These are phyloP conservation scores for Manacus vitellinus DNA, from an alignment of 2,113 vertebrate species.

Conservation along the genomic window DNA sequence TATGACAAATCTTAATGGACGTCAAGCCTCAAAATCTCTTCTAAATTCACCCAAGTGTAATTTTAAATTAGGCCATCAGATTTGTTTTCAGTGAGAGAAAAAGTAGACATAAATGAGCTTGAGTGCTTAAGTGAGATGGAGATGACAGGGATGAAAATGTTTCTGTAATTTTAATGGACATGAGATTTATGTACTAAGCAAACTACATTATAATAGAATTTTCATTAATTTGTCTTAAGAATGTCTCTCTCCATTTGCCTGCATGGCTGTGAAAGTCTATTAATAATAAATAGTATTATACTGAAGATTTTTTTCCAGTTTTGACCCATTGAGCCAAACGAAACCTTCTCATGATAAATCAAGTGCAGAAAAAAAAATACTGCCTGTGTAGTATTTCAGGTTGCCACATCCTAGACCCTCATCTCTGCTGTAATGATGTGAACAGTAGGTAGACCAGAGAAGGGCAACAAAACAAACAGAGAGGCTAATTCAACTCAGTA, in stretches of 20 bases:
- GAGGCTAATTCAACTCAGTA: not conserved
- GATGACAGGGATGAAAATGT: conserved; percentile 1
- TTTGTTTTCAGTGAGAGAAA: not conserved
- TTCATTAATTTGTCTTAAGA: conserved; percentile 20
- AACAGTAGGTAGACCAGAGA: not conserved
- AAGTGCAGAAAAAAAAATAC: not conserved
- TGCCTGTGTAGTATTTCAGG: not conserved
- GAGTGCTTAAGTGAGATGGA: conserved; percentile 1
- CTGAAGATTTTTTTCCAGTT: not conserved
- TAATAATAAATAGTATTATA: conserved; percentile 30
- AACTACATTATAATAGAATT: conserved; percentile 16
- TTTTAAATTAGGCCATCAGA: conserved; percentile 5
- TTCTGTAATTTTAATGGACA: conserved; percentile 44
- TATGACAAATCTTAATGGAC: not conserved
- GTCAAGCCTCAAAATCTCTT: not conserved
- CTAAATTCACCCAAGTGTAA: not conserved
- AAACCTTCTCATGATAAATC: not conserved
- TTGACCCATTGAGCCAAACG: not conserved
- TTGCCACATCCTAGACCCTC: not conserved
- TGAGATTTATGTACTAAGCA: conserved; percentile 28
- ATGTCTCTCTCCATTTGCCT: conserved; percentile 6
- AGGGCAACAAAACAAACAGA: not conserved
- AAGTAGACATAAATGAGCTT: conserved; percentile 11
- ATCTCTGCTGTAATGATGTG: not conserved
- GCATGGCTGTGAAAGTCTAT: not conserved